Evolutionary conservation across 2,113 vertebrate genomes (phyloP).

Genomic region (Furnarius figulus): DNA sequence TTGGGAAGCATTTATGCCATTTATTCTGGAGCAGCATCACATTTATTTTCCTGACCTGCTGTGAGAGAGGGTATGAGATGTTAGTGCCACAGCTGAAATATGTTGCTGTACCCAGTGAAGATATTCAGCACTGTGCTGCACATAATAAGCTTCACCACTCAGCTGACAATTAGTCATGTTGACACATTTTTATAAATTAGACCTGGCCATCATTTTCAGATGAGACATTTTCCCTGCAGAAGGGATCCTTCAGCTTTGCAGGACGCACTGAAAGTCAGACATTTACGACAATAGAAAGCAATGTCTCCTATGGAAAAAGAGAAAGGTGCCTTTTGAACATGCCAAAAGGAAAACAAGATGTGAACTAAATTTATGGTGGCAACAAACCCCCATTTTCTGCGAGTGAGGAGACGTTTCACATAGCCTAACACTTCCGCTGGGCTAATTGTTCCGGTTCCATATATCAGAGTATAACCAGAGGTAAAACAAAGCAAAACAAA

Average conservation of each 20-base stretch:
- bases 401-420: not conserved
- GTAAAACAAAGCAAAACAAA: constrained; percentile 34
- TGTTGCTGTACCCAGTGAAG: not conserved
- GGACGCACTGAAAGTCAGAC: not conserved
- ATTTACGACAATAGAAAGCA: not conserved
- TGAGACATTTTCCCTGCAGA: constrained; percentile 38
- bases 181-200: constrained; percentile 57
- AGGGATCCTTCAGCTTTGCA: constrained; percentile 17
- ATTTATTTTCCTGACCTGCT: constrained; percentile 43
- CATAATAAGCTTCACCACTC: constrained; percentile 38
- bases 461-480: not conserved
- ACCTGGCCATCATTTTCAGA: constrained; percentile 16
- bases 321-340: constrained; percentile 4
- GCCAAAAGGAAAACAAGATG: constrained; percentile 35
- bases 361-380: constrained; percentile 34
- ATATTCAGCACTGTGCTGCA: constrained; percentile 27
- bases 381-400: constrained; percentile 11
- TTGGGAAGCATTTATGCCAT: not conserved
- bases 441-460: constrained; percentile 41
- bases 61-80: not conserved
- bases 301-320: not conserved
- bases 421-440: not conserved
- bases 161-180: constrained; percentile 63
- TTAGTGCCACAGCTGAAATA: constrained; percentile 26
- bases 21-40: constrained; percentile 14